Evolutionary conservation across 37 sponge, comb jelly and placozoan species (phyloP).

Genomic region (Hexactinellida sp.): DNA sequence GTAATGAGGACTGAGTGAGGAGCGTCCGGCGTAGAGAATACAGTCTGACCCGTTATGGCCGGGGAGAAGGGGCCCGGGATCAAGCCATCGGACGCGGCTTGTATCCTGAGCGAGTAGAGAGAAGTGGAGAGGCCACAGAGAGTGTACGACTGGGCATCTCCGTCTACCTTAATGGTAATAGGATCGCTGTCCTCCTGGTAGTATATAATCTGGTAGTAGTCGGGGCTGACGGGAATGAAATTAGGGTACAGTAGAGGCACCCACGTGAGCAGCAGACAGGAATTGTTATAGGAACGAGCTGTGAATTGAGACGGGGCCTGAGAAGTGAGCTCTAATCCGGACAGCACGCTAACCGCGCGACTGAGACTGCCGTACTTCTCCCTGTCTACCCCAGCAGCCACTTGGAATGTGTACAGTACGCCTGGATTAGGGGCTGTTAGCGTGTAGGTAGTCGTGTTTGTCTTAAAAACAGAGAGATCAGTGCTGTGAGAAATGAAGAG

Average conservation of each 20-base stretch:
- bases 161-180: background rate
- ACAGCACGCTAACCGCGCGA: background rate
- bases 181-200: background rate
- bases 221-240: background rate
- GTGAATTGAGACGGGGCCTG: background rate
- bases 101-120: background rate
- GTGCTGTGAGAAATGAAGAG: background rate
- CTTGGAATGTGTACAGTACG: background rate
- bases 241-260: background rate
- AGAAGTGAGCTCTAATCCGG: background rate
- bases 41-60: background rate
- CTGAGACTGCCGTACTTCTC: background rate
- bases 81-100: background rate
- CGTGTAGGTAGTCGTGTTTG: background rate
- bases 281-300: background rate
- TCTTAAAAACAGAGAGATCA: background rate
- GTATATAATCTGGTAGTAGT: background rate
- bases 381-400: background rate
- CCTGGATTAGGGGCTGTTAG: background rate
- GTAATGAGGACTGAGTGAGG: background rate
- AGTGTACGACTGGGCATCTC: background rate
- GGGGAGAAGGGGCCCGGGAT: background rate
- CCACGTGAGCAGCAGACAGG: background rate
- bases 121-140: background rate
- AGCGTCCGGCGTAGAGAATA: background rate